Evolutionary conservation across 1,140 invertebrate species (phyloP).

Genomic region (Portunus trituberculatus): DNA sequence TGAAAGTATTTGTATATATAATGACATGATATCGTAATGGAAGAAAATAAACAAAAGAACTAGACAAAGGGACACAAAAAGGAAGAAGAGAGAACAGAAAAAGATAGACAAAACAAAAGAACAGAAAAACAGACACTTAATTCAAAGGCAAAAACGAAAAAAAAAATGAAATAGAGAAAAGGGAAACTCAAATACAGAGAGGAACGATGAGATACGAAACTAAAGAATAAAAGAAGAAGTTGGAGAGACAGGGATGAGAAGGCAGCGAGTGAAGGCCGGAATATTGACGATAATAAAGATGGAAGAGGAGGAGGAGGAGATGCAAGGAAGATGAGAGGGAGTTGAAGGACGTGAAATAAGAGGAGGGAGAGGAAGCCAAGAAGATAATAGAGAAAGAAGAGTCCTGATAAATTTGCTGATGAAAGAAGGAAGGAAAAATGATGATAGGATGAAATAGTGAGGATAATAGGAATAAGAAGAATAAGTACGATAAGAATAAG

Average conservation of each 20-base stretch:
- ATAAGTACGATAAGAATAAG: no score
- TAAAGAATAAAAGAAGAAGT: background rate
- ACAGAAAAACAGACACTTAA: background rate
- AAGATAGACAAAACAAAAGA: background rate
- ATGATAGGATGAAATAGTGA: background rate
- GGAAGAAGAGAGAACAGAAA: background rate
- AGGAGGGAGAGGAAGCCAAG: background rate
- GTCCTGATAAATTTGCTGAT: no score
- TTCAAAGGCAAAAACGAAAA: background rate
- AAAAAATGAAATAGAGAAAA: background rate
- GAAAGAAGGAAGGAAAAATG: background rate
- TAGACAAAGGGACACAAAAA: background rate
- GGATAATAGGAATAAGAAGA: no score
- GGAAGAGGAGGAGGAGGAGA: background rate
- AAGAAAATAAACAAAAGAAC: no score
- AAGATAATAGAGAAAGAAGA: background rate
- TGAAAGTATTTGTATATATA: background rate
- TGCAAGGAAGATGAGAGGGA: background rate
- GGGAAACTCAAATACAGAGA: background rate
- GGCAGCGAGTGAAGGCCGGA: background rate
- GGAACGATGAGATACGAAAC: background rate
- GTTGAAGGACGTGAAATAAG: background rate
- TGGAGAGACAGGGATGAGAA: background rate
- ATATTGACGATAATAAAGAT: background rate
- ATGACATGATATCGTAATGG: background rate